Evolutionary conservation across 2,797 vertebrate species (phyloP).

Genomic region (Gallinago nigripennis): DNA sequence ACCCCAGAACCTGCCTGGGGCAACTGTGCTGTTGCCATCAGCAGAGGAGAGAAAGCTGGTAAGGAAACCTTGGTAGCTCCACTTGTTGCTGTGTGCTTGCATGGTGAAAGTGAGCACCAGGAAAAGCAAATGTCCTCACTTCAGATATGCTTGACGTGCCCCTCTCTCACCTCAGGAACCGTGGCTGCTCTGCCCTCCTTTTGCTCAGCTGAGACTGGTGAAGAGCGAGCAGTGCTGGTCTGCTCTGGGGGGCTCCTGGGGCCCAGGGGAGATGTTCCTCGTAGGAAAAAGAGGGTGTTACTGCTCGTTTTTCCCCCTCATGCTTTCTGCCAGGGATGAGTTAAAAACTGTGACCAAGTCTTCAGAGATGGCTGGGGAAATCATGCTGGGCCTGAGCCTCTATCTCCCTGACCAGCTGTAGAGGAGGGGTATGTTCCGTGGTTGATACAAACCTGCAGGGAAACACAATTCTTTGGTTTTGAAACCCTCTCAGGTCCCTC

Average conservation of each 20-base stretch:
- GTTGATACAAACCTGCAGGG: background rate
- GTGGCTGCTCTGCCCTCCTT: background rate
- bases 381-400: rapidly evolving
- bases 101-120: background rate
- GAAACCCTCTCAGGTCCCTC: background rate
- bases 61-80: background rate
- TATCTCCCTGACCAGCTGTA: background rate
- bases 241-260: rapidly evolving
- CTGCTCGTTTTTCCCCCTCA: background rate
- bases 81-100: background rate
- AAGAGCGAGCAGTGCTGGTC: background rate
- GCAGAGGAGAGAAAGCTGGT: background rate
- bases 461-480: background rate
- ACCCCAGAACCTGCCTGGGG: background rate
- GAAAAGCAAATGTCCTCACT: background rate
- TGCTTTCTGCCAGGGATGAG: background rate
- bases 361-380: background rate
- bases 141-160: background rate
- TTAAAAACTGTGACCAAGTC: background rate
- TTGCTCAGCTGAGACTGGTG: background rate
- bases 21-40: background rate
- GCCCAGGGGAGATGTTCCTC: background rate
- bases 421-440: background rate
- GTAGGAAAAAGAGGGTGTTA: background rate
- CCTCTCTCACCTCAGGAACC: background rate